Evolutionary conservation across 2,888 invertebrate species (phyloP).

Genomic region (Eupithecia tripunctaria): DNA sequence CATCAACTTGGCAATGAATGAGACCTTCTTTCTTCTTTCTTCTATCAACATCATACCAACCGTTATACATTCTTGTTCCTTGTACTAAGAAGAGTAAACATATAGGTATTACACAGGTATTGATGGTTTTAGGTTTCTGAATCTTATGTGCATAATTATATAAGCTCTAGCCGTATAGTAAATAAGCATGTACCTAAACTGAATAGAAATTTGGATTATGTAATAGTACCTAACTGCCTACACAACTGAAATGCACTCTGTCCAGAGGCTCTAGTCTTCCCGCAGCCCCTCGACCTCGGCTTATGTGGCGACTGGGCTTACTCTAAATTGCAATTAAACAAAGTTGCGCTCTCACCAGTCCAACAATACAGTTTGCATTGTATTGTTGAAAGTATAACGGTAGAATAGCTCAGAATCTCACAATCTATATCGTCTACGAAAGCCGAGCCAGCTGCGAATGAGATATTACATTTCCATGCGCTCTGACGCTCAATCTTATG

Average conservation of each 20-base stretch:
- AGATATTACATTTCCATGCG: slow-evolving; percentile 59
- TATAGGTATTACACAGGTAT: not conserved
- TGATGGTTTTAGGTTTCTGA: not conserved
- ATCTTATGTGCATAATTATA: too few species aligned
- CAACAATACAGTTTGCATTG: slow-evolving; percentile 45
- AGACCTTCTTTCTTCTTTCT: too few species aligned
- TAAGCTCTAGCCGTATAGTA: too few species aligned
- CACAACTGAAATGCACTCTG: slow-evolving; percentile 54
- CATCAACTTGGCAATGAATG: slow-evolving; percentile 17
- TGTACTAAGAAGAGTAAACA: not conserved
- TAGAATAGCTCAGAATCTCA: slow-evolving; percentile 37
- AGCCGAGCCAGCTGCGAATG: slow-evolving; percentile 56
- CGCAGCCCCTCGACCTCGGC: slow-evolving; percentile 67
- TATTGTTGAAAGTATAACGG: slow-evolving; percentile 24
- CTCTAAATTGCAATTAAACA: slow-evolving; percentile 75
- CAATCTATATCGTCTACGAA: slow-evolving; percentile 49
- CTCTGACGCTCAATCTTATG: slow-evolving; percentile 52
- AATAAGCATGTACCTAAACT: not conserved
- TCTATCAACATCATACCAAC: not conserved
- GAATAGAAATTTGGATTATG: not conserved
- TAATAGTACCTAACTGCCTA: not conserved
- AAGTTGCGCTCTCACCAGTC: slow-evolving; percentile 57
- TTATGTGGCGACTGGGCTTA: slow-evolving; percentile 73
- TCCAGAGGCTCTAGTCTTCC: slow-evolving; percentile 56
- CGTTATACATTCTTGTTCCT: not conserved